Evolutionary conservation across 64 coral and sea anemone genomes (phyloP).

Genomic region (Actinia tenebrosa): DNA sequence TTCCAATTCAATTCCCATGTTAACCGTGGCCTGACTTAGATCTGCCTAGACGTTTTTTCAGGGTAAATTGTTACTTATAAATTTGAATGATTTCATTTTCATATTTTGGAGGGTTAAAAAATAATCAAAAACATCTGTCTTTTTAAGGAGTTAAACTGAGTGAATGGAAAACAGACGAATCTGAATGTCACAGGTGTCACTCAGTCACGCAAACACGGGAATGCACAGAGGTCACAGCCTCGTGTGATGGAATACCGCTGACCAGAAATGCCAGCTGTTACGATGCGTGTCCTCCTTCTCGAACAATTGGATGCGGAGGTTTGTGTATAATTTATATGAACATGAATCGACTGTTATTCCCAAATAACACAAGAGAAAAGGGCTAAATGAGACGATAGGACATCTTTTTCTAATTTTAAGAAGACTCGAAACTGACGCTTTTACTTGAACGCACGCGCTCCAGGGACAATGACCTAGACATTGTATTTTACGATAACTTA

Average conservation of each 20-base stretch:
- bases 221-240: neutral
- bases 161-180: neutral
- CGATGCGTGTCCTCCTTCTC: neutral
- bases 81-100: neutral
- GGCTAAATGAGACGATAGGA: neutral
- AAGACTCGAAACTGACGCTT: no score
- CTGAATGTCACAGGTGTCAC: neutral
- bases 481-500: no score
- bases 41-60: no score
- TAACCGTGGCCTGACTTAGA: no score
- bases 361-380: neutral
- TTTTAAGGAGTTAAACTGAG: neutral
- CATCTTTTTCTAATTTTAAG: no score
- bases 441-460: no score
- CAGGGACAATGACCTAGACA: no score
- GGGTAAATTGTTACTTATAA: neutral
- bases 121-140: neutral
- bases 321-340: neutral
- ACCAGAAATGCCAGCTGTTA: neutral
- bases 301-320: neutral
- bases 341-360: neutral
- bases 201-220: neutral
- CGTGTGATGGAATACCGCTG: conserved; percentile 14
- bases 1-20: no score
- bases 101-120: neutral